phyloP scores from a whole-genome alignment of 2,797 vertebrate species.

The Miopithecus talapoin region DNA sequence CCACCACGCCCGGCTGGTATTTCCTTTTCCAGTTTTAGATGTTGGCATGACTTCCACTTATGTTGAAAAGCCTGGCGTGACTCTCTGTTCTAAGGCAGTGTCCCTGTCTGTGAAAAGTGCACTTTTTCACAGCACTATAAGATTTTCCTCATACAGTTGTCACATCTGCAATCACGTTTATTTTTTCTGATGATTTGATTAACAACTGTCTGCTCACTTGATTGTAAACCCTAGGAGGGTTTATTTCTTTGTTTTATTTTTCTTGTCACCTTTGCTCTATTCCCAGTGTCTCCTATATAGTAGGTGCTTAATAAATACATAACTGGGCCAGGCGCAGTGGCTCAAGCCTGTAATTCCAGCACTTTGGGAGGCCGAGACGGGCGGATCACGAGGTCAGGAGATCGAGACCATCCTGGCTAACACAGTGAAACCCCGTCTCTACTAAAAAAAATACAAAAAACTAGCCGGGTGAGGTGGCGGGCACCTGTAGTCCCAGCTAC shows the following conservation, averaged over 20 bases:
- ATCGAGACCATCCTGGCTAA: too few species aligned
- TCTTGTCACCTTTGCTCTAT: background rate
- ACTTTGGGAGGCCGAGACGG: too few species aligned
- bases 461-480: fast-evolving
- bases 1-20: background rate
- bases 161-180: background rate
- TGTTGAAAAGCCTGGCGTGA: background rate
- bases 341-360: too few species aligned
- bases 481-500: too few species aligned
- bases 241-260: background rate
- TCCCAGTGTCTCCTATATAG: background rate
- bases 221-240: background rate
- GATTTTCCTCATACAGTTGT: background rate
- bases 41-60: background rate
- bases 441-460: too few species aligned
- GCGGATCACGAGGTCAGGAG: too few species aligned
- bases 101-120: background rate
- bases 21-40: background rate
- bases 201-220: background rate
- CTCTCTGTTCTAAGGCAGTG: background rate
- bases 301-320: background rate
- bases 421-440: too few species aligned
- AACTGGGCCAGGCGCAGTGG: too few species aligned
- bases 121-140: background rate
- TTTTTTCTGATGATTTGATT: background rate